These are phyloP conservation scores for Notiomystis cincta DNA, from an alignment of 2,113 vertebrate species.

Conservation along the genomic window DNA sequence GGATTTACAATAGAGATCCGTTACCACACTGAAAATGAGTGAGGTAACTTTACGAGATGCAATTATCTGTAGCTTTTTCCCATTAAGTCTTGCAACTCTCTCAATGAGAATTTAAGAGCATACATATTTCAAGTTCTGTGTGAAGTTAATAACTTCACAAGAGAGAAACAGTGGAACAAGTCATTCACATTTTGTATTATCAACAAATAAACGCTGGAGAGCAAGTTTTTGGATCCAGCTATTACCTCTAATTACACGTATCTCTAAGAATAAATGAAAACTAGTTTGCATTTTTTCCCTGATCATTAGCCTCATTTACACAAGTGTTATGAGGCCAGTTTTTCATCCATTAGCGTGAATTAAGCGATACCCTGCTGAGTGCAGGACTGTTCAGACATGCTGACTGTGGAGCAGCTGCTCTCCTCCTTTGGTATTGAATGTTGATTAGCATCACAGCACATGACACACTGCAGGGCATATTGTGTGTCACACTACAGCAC, in stretches of 20 bases:
- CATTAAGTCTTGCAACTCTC: neutral
- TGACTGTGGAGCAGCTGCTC: constrained; percentile 55
- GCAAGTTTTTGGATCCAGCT: constrained; percentile 25
- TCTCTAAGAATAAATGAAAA: constrained; percentile 25
- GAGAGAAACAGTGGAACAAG: neutral
- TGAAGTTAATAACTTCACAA: constrained; percentile 34
- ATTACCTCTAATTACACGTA: constrained; percentile 42
- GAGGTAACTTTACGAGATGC: neutral
- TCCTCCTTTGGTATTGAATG: constrained; percentile 17
- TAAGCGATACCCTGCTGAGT: constrained; percentile 24
- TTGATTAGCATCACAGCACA: constrained; percentile 31
- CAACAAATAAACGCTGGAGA: constrained; percentile 29
- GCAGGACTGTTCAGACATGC: constrained; percentile 26
- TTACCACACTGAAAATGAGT: neutral
- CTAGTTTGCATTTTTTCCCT: constrained; percentile 35
- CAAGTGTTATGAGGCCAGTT: constrained; percentile 4
- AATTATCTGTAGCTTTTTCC: constrained; percentile 18
- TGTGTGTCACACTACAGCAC: neutral
- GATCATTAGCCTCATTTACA: neutral
- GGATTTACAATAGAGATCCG: neutral
- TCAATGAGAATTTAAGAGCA: neutral
- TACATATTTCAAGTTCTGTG: neutral
- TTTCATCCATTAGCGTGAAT: neutral
- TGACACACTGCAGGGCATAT: constrained; percentile 26
- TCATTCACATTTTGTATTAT: neutral